Percentiles rank a stretch among this genome's conserved stretches.
Evolutionary conservation across 2,888 invertebrate genomes (phyloP).

Genomic region (Luperina testacea): DNA sequence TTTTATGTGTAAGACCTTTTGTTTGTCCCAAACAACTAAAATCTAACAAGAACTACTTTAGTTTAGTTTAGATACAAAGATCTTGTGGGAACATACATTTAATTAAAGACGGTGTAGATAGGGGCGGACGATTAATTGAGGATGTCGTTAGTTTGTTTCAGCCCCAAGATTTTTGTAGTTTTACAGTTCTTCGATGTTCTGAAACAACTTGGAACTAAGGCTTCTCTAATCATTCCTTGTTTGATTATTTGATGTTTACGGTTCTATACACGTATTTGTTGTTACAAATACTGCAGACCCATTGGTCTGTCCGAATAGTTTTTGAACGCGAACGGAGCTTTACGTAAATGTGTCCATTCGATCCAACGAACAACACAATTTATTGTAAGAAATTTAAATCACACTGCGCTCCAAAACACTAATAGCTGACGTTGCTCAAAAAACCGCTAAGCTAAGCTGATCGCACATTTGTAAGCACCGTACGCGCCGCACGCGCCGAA

Average conservation of each 20-base stretch:
- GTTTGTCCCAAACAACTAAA: conserved; percentile 21
- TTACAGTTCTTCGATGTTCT: conserved; percentile 6
- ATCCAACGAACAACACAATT: neutral
- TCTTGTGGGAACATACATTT: conserved; percentile 39
- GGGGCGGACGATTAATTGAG: conserved; percentile 27
- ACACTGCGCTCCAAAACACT: neutral
- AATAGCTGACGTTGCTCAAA: neutral
- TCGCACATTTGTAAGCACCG: too few species aligned
- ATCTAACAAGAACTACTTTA: conserved; percentile 30
- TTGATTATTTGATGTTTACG: neutral
- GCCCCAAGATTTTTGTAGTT: conserved; percentile 31
- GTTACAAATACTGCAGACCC: too few species aligned
- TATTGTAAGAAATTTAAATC: neutral
- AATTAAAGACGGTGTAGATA: conserved; percentile 42
- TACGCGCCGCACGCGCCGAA: too few species aligned
- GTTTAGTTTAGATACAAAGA: conserved; percentile 34
- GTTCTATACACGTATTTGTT: neutral
- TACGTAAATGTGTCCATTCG: neutral
- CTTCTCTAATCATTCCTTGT: neutral
- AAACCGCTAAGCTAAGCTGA: neutral
- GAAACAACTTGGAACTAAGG: conserved; percentile 15
- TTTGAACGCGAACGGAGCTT: neutral
- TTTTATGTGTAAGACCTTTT: conserved; percentile 3
- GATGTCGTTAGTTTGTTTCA: conserved; percentile 26
- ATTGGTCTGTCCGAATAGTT: neutral